These are phyloP conservation scores for Helobdella robusta DNA, from an alignment of 2,888 invertebrate genomes.

Conservation along the genomic window DNA sequence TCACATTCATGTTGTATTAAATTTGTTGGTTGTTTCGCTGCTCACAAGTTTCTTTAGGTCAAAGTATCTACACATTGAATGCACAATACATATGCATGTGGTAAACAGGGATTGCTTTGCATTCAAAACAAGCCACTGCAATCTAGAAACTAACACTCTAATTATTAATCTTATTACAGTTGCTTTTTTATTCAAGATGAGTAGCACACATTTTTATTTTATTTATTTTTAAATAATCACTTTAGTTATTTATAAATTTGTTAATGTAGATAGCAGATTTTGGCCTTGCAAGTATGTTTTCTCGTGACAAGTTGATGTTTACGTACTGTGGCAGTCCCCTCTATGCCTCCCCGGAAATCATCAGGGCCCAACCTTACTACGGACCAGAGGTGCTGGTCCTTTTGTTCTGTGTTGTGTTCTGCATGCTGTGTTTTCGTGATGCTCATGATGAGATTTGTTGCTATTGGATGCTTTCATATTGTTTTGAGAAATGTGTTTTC, in stretches of 20 bases:
- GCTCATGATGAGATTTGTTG: neutral
- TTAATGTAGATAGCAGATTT: conserved; percentile 82
- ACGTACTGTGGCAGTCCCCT: conserved; percentile 94
- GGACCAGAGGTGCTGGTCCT: conserved; percentile 98
- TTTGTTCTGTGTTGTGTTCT: too few relatives aligned
- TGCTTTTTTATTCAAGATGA: neutral
- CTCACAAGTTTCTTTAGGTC: too few relatives aligned
- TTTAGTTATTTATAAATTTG: conserved; percentile 33
- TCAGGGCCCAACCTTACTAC: conserved; percentile 87
- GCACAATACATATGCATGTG: too few relatives aligned
- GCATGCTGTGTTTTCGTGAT: neutral
- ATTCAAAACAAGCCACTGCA: too few relatives aligned
- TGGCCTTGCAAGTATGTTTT: conserved; percentile 92
- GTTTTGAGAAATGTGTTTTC: neutral
- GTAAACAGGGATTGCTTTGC: too few relatives aligned
- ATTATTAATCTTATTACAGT: too few relatives aligned
- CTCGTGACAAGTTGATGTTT: conserved; percentile 71
- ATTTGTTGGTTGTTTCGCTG: too few relatives aligned
- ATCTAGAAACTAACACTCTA: too few relatives aligned
- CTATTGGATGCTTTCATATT: neutral
- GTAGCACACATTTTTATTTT: neutral
- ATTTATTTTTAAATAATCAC: neutral
- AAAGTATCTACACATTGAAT: too few relatives aligned
- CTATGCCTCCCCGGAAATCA: conserved; percentile 94
- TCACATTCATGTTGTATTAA: too few relatives aligned